Evolutionary conservation across 1,140 invertebrate species (phyloP).

Genomic region (Samia ricini): DNA sequence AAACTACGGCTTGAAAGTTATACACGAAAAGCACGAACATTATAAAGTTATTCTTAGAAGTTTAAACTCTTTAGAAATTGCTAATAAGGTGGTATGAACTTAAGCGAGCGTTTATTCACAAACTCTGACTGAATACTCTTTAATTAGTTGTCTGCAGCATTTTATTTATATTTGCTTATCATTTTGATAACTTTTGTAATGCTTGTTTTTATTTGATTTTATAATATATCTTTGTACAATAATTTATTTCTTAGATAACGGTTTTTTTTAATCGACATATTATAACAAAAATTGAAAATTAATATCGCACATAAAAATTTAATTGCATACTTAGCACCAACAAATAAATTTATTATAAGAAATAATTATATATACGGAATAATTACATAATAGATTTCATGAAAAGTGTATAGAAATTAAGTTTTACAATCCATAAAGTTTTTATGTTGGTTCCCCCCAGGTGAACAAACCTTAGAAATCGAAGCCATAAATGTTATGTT

Average conservation of each 20-base stretch:
- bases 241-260: too few relatives aligned
- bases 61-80: background rate
- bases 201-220: background rate
- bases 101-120: background rate
- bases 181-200: background rate
- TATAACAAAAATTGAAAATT: too few relatives aligned
- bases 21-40: background rate
- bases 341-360: too few relatives aligned
- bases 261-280: too few relatives aligned
- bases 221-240: background rate
- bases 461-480: background rate
- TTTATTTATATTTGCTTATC: background rate
- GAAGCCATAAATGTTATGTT: slow-evolving; percentile 7
- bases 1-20: background rate
- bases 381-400: too few relatives aligned
- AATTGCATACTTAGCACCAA: too few relatives aligned
- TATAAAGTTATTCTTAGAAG: background rate
- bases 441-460: slow-evolving; percentile 1
- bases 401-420: background rate
- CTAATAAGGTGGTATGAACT: background rate
- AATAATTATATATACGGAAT: too few relatives aligned
- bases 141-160: background rate
- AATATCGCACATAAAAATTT: too few relatives aligned
- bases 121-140: background rate
- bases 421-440: background rate